phyloP scores from a whole-genome alignment of 2,797 vertebrate species.

The Gallinago solitaria region DNA sequence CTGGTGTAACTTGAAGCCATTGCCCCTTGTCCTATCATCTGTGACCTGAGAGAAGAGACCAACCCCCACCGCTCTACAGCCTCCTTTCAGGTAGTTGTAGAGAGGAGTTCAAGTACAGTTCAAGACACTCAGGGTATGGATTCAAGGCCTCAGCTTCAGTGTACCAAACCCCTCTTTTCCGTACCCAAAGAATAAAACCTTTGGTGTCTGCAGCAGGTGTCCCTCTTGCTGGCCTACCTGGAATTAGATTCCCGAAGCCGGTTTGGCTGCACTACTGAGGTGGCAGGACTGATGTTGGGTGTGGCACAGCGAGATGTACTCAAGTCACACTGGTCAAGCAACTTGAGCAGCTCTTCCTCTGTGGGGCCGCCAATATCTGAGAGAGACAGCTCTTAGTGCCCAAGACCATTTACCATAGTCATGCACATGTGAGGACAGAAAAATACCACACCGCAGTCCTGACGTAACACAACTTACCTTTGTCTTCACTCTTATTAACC shows the following conservation, averaged over 20 bases:
- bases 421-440: neutral
- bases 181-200: neutral
- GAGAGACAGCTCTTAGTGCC: neutral
- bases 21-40: too few species aligned
- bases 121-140: neutral
- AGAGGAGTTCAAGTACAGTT: neutral
- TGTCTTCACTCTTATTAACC: constrained; percentile 91
- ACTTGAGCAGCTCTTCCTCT: constrained; percentile 92
- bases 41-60: too few species aligned
- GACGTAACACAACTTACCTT: constrained; percentile 60
- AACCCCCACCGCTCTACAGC: too few species aligned
- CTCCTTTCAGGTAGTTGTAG: too few species aligned
- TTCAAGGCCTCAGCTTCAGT: neutral
- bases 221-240: constrained; percentile 78
- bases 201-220: rapidly evolving
- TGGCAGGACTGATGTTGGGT: constrained; percentile 95
- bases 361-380: constrained; percentile 91
- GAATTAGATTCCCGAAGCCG: constrained; percentile 92
- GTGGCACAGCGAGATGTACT: constrained; percentile 96
- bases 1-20: too few species aligned
- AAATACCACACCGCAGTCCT: neutral
- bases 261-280: constrained; percentile 91
- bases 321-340: constrained; percentile 96
- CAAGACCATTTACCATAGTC: neutral
- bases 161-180: neutral